Conservation (phyloP, 2,797 vertebrate genomes). For the Leptoclinus maculatus region DNA sequence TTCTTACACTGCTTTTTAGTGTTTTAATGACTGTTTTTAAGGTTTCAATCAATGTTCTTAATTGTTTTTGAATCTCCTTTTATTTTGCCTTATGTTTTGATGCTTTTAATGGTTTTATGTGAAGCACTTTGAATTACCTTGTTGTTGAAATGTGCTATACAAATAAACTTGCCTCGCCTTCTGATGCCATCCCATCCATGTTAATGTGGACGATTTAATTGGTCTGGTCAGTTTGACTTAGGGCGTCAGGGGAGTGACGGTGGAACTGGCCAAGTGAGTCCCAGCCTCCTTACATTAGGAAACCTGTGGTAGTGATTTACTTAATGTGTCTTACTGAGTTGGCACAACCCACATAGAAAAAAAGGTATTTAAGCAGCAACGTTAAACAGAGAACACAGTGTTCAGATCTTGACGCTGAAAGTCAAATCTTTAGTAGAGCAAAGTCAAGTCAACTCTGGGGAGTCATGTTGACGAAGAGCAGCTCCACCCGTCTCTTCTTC, state of each 20-base stretch:
- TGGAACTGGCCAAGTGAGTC: not conserved
- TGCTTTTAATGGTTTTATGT: too few species aligned
- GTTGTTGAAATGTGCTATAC: too few species aligned
- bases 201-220: too few species aligned
- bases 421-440: not conserved
- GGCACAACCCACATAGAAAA: not conserved
- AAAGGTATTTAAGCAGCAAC: not conserved
- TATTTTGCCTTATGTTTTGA: too few species aligned
- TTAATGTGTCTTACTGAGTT: not conserved
- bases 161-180: too few species aligned
- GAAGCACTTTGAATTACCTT: too few species aligned
- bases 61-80: too few species aligned
- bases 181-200: too few species aligned
- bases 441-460: not conserved
- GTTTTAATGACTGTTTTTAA: too few species aligned
- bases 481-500: not conserved
- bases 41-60: too few species aligned
- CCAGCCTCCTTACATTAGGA: not conserved
- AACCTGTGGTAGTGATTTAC: not conserved
- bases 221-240: too few species aligned
- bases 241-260: not conserved
- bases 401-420: not conserved
- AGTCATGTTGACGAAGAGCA: conserved; percentile 7
- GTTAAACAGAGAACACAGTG: not conserved
- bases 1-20: too few species aligned